These are phyloP conservation scores for Podiceps cristatus DNA, from an alignment of 2,113 vertebrate genomes.

Conservation along the genomic window DNA sequence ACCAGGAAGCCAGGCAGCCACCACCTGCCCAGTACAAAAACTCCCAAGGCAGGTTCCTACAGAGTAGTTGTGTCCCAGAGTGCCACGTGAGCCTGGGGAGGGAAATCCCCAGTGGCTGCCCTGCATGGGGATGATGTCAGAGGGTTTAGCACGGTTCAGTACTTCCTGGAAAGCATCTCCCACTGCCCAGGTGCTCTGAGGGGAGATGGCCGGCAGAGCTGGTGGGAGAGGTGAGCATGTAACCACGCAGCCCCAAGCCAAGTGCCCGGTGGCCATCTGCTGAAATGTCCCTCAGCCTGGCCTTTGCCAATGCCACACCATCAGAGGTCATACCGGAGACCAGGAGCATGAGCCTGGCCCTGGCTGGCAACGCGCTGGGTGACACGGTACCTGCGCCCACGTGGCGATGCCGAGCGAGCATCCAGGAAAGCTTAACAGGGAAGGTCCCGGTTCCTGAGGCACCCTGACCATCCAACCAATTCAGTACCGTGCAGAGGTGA, in stretches of 20 bases:
- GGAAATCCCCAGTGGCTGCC: not conserved
- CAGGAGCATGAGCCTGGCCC: not conserved
- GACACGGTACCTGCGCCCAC: rapidly evolving
- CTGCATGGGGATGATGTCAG: not conserved
- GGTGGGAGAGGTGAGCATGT: not conserved
- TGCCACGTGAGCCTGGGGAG: not conserved
- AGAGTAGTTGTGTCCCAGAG: not conserved
- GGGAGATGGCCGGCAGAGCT: not conserved
- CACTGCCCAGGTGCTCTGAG: not conserved
- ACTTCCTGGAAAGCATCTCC: not conserved
- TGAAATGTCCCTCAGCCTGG: not conserved
- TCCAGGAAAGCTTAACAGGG: not conserved
- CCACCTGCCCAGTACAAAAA: not conserved
- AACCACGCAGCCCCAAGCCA: not conserved
- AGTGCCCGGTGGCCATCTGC: not conserved
- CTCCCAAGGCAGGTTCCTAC: not conserved
- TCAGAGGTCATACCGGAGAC: not conserved
- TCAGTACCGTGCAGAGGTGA: not conserved
- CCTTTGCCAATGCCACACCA: rapidly evolving
- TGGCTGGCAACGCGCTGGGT: not conserved
- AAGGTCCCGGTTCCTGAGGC: not conserved
- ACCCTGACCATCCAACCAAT: not conserved
- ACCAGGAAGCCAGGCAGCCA: not conserved
- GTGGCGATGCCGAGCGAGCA: rapidly evolving
- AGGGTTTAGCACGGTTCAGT: not conserved